A percentile compares a stretch with the other conserved stretches of the same genome.
Evolutionary conservation across 2,113 vertebrate genomes (phyloP).

Genomic region (Oncorhynchus clarkii): DNA sequence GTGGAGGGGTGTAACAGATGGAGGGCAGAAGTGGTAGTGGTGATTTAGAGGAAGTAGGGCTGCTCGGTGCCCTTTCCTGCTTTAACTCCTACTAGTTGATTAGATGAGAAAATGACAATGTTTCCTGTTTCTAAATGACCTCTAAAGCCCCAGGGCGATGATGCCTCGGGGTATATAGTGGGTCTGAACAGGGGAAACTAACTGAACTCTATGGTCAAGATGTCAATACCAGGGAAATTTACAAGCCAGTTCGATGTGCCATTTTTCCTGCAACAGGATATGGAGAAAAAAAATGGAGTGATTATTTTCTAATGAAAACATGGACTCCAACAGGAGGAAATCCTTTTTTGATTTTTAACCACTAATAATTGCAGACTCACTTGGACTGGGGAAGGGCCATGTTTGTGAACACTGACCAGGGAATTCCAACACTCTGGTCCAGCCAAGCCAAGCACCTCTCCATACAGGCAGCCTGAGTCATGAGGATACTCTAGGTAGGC

Average conservation of each 20-base stretch:
- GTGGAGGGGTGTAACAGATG: neutral
- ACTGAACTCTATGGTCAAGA: neutral
- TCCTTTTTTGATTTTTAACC: slow-evolving; percentile 8
- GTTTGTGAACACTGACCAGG: neutral
- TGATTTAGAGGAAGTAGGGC: neutral
- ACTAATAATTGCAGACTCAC: slow-evolving; percentile 2
- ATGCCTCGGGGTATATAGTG: neutral
- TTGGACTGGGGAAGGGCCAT: neutral
- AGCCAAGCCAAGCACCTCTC: neutral
- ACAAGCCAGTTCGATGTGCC: neutral
- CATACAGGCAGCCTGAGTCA: too few species aligned
- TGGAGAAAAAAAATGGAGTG: neutral
- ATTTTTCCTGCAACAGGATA: neutral
- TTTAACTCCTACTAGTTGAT: slow-evolving; percentile 11
- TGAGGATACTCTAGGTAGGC: too few species aligned
- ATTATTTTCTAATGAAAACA: slow-evolving; percentile 25
- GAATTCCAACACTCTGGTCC: neutral
- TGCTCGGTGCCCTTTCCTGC: neutral
- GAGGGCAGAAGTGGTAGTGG: neutral
- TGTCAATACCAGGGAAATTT: neutral
- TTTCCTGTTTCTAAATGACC: slow-evolving; percentile 16
- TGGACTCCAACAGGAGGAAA: slow-evolving; percentile 6
- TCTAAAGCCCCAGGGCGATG: neutral
- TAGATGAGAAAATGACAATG: slow-evolving; percentile 7
- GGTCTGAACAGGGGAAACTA: neutral